A percentile compares a stretch with the other conserved stretches of the same genome.
phyloP scores from a whole-genome alignment of 2,888 invertebrate genomes.

The Stenoptilia bipunctidactyla region DNA sequence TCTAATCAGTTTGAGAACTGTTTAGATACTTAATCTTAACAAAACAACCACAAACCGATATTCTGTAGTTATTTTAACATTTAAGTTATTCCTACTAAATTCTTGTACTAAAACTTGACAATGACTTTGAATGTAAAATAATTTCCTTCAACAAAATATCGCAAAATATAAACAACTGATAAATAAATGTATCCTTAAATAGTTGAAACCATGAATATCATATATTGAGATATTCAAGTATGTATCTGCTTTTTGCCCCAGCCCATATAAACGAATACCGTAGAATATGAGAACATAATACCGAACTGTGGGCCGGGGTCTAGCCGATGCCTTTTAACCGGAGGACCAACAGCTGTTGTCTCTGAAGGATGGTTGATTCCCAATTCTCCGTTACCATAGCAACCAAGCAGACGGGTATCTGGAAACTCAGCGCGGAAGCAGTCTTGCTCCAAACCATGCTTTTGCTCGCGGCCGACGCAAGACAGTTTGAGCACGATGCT shows the following conservation, averaged over 20 bases:
- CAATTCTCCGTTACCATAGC: slow-evolving; percentile 59
- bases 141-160: no score
- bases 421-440: slow-evolving; percentile 49
- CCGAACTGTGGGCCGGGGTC: slow-evolving; percentile 29
- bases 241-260: slow-evolving; percentile 64
- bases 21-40: no score
- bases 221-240: no score
- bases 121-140: no score
- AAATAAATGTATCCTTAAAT: no score
- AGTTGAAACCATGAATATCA: no score
- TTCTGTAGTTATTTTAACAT: no score
- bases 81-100: no score
- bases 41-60: no score
- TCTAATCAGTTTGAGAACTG: no score
- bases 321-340: slow-evolving; percentile 24
- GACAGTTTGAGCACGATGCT: slow-evolving; percentile 52
- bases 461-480: slow-evolving; percentile 51
- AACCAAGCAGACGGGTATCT: slow-evolving; percentile 42
- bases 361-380: slow-evolving; percentile 40
- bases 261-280: slow-evolving; percentile 55
- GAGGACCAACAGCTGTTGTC: slow-evolving; percentile 11
- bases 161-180: no score
- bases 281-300: slow-evolving; percentile 53
- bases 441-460: slow-evolving; percentile 45
- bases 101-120: no score